These are phyloP conservation scores for Gonioctena quinquepunctata DNA, from an alignment of 1,140 invertebrate genomes.

Conservation along the genomic window DNA sequence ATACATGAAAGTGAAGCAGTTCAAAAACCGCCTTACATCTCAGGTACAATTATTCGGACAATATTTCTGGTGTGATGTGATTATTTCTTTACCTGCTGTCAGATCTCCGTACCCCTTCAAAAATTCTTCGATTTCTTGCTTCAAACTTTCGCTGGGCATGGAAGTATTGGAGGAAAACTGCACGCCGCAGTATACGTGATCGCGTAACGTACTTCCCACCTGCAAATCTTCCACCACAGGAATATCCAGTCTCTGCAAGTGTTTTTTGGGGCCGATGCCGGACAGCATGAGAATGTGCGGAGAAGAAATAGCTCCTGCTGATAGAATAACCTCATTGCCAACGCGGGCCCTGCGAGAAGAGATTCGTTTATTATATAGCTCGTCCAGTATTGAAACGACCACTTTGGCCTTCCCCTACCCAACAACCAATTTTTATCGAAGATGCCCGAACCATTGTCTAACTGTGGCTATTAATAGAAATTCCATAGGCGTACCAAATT, in stretches of 20 bases:
- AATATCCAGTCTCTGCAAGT: slow-evolving; percentile 55
- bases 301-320: slow-evolving; percentile 55
- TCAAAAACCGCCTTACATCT: too few species aligned
- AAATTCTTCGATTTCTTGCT: background rate
- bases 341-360: slow-evolving; percentile 47
- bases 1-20: too few species aligned
- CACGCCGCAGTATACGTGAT: slow-evolving; percentile 1
- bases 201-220: slow-evolving; percentile 47
- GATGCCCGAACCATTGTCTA: too few species aligned
- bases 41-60: too few species aligned
- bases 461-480: too few species aligned
- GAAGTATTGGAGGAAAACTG: background rate
- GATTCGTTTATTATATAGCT: too few species aligned
- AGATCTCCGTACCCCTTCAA: background rate
- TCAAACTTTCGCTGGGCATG: background rate
- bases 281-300: slow-evolving; percentile 63
- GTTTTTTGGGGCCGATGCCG: slow-evolving; percentile 60
- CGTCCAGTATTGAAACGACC: too few species aligned
- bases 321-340: slow-evolving; percentile 63
- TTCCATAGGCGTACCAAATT: too few species aligned
- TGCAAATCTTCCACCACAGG: slow-evolving; percentile 57
- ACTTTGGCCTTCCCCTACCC: too few species aligned
- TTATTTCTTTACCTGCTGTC: background rate
- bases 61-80: too few species aligned
- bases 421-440: too few species aligned